A percentile compares a stretch with the other conserved stretches of the same genome.
Evolutionary conservation across 2,113 vertebrate species (phyloP).

Genomic region (Chloropsis hardwickii): DNA sequence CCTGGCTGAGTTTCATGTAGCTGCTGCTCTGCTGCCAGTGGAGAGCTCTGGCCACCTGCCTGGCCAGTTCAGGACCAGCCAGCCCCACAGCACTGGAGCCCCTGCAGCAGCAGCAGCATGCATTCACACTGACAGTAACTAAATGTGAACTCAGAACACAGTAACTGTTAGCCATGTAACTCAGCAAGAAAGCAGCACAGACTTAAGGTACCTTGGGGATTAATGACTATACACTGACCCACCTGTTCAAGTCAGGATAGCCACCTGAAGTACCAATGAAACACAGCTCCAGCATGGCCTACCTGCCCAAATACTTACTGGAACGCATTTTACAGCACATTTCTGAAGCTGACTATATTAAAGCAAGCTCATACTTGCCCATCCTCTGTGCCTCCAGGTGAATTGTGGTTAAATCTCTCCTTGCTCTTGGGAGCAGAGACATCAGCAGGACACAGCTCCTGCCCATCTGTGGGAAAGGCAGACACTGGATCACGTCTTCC

Average conservation of each 20-base stretch:
- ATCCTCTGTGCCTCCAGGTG: background rate
- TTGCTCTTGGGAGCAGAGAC: background rate
- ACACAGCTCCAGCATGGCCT: background rate
- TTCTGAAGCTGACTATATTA: background rate
- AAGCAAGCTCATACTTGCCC: background rate
- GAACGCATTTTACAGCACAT: rapidly evolving
- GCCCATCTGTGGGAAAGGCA: background rate
- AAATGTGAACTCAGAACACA: background rate
- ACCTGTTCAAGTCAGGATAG: background rate
- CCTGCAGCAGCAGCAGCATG: rapidly evolving
- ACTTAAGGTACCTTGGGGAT: background rate
- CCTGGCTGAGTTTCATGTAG: background rate
- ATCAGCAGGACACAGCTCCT: background rate
- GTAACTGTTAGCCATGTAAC: background rate
- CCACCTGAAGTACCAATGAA: background rate
- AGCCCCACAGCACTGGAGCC: background rate
- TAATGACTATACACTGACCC: background rate
- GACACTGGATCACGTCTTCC: background rate
- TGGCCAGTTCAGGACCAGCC: background rate
- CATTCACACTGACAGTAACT: background rate
- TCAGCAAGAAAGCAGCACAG: background rate
- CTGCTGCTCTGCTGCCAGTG: background rate
- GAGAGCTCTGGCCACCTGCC: background rate
- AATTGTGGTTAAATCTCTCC: background rate
- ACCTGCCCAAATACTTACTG: background rate